Evolutionary conservation across 2,113 vertebrate species (phyloP).

Genomic region (Cacatua alba): DNA sequence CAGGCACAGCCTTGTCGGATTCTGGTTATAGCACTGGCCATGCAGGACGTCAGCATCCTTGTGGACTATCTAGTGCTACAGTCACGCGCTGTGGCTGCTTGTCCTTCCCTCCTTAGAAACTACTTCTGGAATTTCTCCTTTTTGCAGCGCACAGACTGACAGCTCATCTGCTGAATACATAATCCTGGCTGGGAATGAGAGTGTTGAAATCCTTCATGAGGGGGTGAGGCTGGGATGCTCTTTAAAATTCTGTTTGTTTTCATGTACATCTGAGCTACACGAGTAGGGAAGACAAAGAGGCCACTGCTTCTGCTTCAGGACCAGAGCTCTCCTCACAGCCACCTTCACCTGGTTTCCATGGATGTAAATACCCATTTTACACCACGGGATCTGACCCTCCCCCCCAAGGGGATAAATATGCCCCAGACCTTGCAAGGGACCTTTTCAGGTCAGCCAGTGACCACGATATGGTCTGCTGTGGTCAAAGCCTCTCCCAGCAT

Average conservation of each 20-base stretch:
- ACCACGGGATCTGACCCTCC: neutral
- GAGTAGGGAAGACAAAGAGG: neutral
- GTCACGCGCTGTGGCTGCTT: neutral
- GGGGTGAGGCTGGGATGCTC: neutral
- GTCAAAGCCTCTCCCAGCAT: neutral
- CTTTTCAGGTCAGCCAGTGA: neutral
- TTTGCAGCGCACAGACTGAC: neutral
- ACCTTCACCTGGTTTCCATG: neutral
- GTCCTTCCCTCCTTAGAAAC: neutral
- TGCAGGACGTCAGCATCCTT: neutral
- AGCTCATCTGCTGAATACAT: neutral
- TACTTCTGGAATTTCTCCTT: neutral
- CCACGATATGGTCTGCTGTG: neutral
- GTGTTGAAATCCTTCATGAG: neutral
- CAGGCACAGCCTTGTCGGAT: neutral
- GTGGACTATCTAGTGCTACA: neutral
- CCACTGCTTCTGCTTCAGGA: neutral
- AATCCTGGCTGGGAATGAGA: neutral
- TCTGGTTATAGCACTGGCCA: neutral
- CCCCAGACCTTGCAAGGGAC: neutral
- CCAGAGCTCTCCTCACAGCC: neutral
- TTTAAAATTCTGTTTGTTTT: constrained; percentile 20
- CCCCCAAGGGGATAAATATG: neutral
- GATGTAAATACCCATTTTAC: neutral
- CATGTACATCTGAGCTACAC: neutral